Percentiles rank a stretch among this genome's conserved stretches.
Evolutionary conservation across 2,888 invertebrate species (phyloP).

Genomic region (Heliothis peltigera): DNA sequence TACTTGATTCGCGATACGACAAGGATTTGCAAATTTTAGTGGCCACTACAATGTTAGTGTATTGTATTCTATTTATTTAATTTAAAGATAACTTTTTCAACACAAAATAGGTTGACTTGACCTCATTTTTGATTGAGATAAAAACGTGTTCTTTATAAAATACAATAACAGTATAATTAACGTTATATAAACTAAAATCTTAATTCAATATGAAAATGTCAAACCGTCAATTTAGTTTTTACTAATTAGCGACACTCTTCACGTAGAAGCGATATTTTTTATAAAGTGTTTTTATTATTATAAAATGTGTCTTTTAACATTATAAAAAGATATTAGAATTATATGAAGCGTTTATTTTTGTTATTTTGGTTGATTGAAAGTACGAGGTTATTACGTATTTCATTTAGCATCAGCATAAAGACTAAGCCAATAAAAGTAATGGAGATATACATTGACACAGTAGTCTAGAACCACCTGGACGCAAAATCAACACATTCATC

Average conservation of each 20-base stretch:
- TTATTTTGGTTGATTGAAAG: no score
- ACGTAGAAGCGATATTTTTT: constrained; percentile 21
- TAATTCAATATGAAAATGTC: constrained; percentile 7
- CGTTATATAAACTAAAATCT: background rate
- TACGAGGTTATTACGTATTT: no score
- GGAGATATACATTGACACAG: background rate
- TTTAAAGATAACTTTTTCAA: background rate
- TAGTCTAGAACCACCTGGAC: background rate
- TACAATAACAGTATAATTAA: constrained; percentile 2
- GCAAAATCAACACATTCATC: background rate
- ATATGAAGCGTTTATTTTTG: no score
- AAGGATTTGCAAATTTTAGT: constrained; percentile 31
- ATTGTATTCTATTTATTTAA: background rate
- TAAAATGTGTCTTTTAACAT: constrained; percentile 10
- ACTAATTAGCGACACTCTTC: constrained; percentile 28
- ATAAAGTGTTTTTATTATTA: constrained; percentile 22
- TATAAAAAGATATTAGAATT: background rate
- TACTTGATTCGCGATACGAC: constrained; percentile 35
- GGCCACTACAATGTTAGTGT: constrained; percentile 2
- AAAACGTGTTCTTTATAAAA: background rate
- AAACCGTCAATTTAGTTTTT: constrained; percentile 25
- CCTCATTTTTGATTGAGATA: background rate
- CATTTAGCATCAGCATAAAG: background rate
- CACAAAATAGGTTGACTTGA: background rate
- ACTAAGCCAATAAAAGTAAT: background rate